Evolutionary conservation across 2,113 vertebrate species (phyloP), one percentile per base, ranked within the genome.

Genomic region (Desmodus rotundus): DNA sequence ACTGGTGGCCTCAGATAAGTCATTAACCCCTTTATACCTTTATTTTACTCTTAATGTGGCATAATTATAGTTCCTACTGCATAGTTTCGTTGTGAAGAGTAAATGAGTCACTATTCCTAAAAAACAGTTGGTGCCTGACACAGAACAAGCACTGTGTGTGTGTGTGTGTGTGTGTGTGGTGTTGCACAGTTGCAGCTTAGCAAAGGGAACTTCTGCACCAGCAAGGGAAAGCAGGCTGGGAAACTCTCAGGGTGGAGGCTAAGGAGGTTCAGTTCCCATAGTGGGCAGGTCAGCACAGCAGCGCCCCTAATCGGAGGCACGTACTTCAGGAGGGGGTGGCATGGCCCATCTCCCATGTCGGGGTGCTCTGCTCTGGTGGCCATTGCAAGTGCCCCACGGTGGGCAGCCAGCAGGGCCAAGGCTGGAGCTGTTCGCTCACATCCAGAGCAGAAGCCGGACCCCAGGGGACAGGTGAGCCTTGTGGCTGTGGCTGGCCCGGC

Each of bases 11-110:
- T 87, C 3, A 28, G 56, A 70, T 58, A 76, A 58, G 41, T 86
- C 92, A 84, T 85, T 93, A 95, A 92, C 74, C 84, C 84, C 83
- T 52, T 90, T 65, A 28, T 80, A 68, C 82, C 90, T 92, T 92
- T 54, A 76, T 86, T 95, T 95, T 81, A 81, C 72, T 65, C 20
- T 90, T 90, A 81, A 90, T 89, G 80, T 3, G 47, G 45, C 72
- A 50, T 90, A 63, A 77, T 95, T 88, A 52, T 50, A 90, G 91
- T 47, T 91, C 47, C 12, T 65, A 24, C 38, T 58, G 28, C 52
- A 50, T 77, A 31, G 58, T 84, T 96, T 77, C 68, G 65, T 91
- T 61, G 61, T 67, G 77, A 95, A 61, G 83, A 77, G 47, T 89
- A 74, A 78, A 82, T 90, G 87, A 90, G 76, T 95, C 76, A 74